Evolutionary conservation across 2,797 vertebrate genomes (phyloP), one percentile per base, ranked within the genome.

Genomic region (Argya squamiceps): DNA sequence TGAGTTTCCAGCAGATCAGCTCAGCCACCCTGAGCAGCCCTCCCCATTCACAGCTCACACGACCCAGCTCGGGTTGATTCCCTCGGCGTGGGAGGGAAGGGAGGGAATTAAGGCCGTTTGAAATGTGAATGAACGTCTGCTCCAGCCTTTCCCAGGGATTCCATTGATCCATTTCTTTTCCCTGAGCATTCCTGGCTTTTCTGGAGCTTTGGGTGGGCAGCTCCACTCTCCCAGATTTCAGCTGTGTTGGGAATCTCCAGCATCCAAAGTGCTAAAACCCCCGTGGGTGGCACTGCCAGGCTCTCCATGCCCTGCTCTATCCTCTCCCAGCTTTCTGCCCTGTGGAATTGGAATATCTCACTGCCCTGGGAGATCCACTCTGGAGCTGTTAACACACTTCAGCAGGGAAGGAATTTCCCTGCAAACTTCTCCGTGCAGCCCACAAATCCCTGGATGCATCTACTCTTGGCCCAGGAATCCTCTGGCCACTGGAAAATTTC

Each of bases 1-100:
- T 88, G 96, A 77, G 77, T 96, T 73, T 63, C 52, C n/a, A 62
- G 86, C 74, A 32, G 89, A 75, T 82, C 81, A 22, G 53, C 58
- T 94, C 89, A 89, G 78, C 60, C 93, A 49, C 67, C 43, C 87
- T 6, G 17, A 46, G 92, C 65, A 81, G 86, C 70, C 49, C 53
- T 43, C 91, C 62, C 70, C 89, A 68, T 79, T 93, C 86, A 89
- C 77, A 34, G 26, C 53, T 60, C 65, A 11, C 32, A 67, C 4
- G 43, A 77, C n/a, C 59, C 88, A 44, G 82, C 76, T 80, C 11
- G 0, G 55, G 4, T 69, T 17, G 43, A 65, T 87, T 85, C 92
- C 52, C 88, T 63, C 3, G 39, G 63, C 7, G 6, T 4, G 39
- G 70, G 70, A 34, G 2, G 55, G 56, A 26, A 73, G 59, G 63